These are phyloP conservation scores for Sebastolobus alascanus DNA, from an alignment of 2,797 vertebrate genomes.

Conservation along the genomic window DNA sequence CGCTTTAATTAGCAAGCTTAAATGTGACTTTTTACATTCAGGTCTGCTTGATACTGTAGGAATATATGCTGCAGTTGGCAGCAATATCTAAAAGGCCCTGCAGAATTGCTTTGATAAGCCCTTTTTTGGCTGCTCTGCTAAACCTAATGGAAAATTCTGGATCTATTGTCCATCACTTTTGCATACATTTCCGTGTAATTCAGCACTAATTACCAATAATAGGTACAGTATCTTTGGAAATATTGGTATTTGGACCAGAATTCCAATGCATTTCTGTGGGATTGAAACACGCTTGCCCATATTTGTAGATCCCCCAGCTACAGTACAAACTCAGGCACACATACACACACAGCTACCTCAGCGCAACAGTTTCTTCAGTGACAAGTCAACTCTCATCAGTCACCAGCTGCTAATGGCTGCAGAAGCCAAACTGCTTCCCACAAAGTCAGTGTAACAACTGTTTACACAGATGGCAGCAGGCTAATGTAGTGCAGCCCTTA, in stretches of 20 bases:
- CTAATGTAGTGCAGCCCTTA: not conserved
- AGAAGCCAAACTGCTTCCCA: conserved; percentile 37
- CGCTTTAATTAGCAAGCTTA: conserved; percentile 14
- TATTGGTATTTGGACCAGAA: not conserved
- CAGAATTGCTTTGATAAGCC: not conserved
- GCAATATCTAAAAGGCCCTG: not conserved
- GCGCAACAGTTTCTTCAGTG: conserved; percentile 19
- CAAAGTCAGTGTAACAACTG: conserved; percentile 35
- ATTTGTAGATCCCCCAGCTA: not conserved
- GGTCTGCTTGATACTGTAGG: not conserved
- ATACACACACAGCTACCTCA: not conserved
- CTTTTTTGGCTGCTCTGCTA: conserved; percentile 17
- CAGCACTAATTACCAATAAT: not conserved
- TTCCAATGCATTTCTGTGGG: not conserved
- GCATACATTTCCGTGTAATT: not conserved
- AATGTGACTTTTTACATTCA: conserved; percentile 15
- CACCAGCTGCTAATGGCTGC: conserved; percentile 30
- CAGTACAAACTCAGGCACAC: conserved; percentile 6
- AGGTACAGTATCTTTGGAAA: not conserved
- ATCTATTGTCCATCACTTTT: conserved; percentile 2
- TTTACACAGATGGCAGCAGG: conserved; percentile 27
- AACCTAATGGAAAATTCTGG: not conserved
- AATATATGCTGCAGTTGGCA: conserved; percentile 4
- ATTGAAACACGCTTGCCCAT: not conserved
- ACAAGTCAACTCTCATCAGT: conserved; percentile 48